Conservation (phyloP, 1,140 invertebrate genomes). For the Globodera ellingtonae region DNA sequence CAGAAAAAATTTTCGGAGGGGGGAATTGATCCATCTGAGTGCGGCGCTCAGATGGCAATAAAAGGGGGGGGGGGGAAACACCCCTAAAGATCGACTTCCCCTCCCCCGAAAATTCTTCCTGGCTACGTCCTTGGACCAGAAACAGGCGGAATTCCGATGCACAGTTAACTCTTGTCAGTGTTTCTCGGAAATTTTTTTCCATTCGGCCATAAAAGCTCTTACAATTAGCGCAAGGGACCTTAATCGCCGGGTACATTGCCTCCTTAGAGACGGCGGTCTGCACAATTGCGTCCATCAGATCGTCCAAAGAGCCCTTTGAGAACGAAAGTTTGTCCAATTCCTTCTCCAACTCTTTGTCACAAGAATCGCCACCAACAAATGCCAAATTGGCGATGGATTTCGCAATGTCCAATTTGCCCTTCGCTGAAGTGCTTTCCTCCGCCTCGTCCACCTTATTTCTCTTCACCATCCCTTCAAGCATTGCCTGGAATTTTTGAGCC, state of each 20-base stretch:
- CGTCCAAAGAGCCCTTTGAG: conserved; percentile 25
- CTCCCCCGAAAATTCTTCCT: no score
- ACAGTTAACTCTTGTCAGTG: no score
- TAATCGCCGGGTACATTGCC: conserved; percentile 43
- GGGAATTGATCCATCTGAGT: no score
- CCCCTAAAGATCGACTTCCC: no score
- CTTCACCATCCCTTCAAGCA: conserved; percentile 34
- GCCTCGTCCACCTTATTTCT: background rate
- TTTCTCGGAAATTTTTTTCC: no score
- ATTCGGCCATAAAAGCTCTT: no score
- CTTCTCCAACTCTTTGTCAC: conserved; percentile 34
- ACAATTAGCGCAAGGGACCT: conserved; percentile 18
- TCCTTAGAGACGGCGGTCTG: conserved; percentile 42
- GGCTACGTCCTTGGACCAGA: no score
- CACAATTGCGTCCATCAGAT: conserved; percentile 38
- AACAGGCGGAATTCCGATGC: no score
- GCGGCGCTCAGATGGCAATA: no score
- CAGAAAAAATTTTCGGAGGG: no score
- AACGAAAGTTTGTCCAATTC: conserved; percentile 31
- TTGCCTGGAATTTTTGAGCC: conserved; percentile 37
- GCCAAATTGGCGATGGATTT: conserved; percentile 31
- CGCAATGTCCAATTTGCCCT: background rate
- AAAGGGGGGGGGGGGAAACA: no score
- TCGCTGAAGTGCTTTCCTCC: background rate
- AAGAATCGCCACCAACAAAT: conserved; percentile 22